Evolutionary conservation across 2,113 vertebrate species (phyloP), one percentile per base, ranked within the genome.

Genomic region (Dasypus novemcinctus): DNA sequence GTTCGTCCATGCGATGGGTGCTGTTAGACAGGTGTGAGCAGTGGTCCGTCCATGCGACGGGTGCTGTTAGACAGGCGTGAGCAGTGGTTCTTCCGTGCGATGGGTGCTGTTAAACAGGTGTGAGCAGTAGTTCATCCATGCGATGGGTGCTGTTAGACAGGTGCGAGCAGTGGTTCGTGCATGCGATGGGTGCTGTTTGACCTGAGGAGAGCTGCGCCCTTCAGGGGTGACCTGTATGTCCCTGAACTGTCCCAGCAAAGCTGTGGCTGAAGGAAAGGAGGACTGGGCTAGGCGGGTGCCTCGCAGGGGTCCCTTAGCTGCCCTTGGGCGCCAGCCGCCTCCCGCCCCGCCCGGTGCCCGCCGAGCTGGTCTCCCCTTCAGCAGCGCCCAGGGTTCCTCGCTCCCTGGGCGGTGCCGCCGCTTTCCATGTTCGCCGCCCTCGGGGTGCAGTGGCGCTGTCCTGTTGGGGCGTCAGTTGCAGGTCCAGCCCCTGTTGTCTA

Each of bases 371-470:
- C 31, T 52, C 71, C 57, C 21, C 5, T 59, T 59, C 54, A 17
- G 21, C 20, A 59, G 7, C 7, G 21, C 3, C 14, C 54, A n/a
- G n/a, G 14, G 17, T 4, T 57, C 18, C 14, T 17, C 54, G 20
- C 54, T 57, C 54, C 54, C 15, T 23, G 3, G 87, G 59, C 12
- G 69, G 13, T 18, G 0, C 2, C 1, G 9, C 36, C 18, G 12
- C 4, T 38, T 11, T 38, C 4, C 27, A 64, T 64, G 6, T 27
- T 52, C 38, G 72, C n/a, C 15, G 0, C 6, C 23, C 87, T 15
- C 46, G 2, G 2, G 1, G 12, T 41, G 4, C 0, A 38, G n/a
- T 10, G 18, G 46, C 0, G 2, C 5, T 21, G 0, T 54, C 46
- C 15, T 6, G 0, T 21, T 1, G 38, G 2, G 14, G 75, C 4